Evolutionary conservation across 2,113 vertebrate genomes (phyloP).

Genomic region (Psilopogon haemacephalus): DNA sequence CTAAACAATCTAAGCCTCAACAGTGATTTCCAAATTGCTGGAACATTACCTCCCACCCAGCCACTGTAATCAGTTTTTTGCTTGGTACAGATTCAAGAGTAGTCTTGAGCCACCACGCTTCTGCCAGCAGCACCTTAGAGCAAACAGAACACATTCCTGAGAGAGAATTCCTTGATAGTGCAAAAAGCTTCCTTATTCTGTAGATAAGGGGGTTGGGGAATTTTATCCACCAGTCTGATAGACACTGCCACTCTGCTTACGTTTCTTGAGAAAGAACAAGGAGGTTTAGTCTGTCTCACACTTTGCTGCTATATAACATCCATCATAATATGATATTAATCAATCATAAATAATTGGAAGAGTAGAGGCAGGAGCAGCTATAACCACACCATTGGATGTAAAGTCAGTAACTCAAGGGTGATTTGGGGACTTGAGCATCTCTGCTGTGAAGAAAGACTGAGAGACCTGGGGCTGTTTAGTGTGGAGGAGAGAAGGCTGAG

Average conservation of each 20-base stretch:
- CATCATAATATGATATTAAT: background rate
- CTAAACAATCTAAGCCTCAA: conserved; percentile 21
- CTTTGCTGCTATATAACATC: background rate
- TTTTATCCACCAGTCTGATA: background rate
- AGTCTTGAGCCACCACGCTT: background rate
- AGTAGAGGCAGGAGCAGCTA: background rate
- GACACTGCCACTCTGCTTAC: background rate
- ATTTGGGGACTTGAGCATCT: too few species aligned
- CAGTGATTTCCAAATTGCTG: conserved; percentile 51
- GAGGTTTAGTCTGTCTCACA: background rate
- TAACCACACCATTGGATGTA: conserved; percentile 4
- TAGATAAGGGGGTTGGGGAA: background rate
- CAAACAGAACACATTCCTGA: background rate
- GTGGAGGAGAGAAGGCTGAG: too few species aligned
- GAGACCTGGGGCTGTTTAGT: too few species aligned
- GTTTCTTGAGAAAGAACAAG: background rate
- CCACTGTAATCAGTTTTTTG: background rate
- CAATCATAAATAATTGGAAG: background rate
- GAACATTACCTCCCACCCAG: conserved; percentile 44
- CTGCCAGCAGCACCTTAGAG: background rate
- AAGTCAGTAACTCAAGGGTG: background rate
- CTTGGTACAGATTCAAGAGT: background rate
- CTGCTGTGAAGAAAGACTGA: too few species aligned
- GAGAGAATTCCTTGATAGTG: background rate
- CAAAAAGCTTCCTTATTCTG: background rate